These are phyloP conservation scores for Ceraclea dissimilis DNA, from an alignment of 2,888 invertebrate species.

Conservation along the genomic window DNA sequence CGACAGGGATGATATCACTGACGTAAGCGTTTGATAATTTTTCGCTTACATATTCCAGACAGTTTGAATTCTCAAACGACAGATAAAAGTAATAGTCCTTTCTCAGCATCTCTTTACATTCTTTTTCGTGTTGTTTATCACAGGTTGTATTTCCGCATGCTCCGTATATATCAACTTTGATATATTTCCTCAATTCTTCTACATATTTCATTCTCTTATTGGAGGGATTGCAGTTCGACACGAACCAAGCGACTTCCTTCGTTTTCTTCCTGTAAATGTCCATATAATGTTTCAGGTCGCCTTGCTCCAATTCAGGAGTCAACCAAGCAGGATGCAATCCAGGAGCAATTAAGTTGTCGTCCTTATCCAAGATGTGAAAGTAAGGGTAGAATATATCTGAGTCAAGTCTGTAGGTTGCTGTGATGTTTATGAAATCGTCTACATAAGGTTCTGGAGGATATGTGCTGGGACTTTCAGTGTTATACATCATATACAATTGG, in stretches of 20 bases:
- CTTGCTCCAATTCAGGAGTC: background rate
- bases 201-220: constrained; percentile 41
- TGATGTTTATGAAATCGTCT: constrained; percentile 46
- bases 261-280: constrained; percentile 30
- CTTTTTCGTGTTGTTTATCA: constrained; percentile 25
- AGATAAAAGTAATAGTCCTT: constrained; percentile 61
- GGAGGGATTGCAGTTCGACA: constrained; percentile 44
- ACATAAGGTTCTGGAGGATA: constrained; percentile 28
- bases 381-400: constrained; percentile 45
- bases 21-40: constrained; percentile 46
- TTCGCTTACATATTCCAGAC: constrained; percentile 63
- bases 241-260: constrained; percentile 51
- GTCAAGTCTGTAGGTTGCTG: constrained; percentile 49
- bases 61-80: constrained; percentile 60
- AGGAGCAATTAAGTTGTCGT: constrained; percentile 31
- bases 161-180: constrained; percentile 57
- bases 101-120: constrained; percentile 36
- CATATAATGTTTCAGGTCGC: background rate
- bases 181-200: constrained; percentile 44
- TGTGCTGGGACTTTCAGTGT: constrained; percentile 39
- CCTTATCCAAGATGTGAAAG: constrained; percentile 30
- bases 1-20: constrained; percentile 37
- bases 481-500: constrained; percentile 45
- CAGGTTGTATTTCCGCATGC: constrained; percentile 45
- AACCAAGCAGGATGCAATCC: constrained; percentile 29